phyloP scores from a whole-genome alignment of 2,797 vertebrate genomes.

The Clamator glandarius region DNA sequence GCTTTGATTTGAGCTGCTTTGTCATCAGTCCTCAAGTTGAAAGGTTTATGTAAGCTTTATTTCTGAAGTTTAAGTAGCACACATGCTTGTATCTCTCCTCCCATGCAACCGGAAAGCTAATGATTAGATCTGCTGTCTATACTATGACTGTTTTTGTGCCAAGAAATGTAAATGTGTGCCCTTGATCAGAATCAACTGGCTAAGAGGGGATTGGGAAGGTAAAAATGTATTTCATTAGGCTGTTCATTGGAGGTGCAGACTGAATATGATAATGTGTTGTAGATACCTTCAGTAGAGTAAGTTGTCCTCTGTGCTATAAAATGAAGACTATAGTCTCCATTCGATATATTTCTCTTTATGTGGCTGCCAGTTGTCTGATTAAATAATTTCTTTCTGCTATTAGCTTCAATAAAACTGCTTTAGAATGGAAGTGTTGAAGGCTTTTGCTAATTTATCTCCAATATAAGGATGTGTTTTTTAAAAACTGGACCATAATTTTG shows the following conservation, averaged over 20 bases:
- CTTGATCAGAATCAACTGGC: neutral
- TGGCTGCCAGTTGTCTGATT: neutral
- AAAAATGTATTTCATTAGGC: neutral
- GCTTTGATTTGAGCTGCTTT: neutral
- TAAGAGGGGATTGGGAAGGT: neutral
- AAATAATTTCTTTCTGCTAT: neutral
- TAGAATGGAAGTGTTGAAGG: neutral
- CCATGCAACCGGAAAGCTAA: neutral
- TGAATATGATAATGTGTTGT: neutral
- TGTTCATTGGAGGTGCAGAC: neutral
- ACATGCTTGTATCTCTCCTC: neutral
- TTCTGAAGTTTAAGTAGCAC: neutral
- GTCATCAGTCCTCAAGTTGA: neutral
- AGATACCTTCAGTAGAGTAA: neutral
- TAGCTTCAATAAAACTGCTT: neutral
- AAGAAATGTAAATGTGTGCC: neutral
- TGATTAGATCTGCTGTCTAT: neutral
- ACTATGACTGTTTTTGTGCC: neutral
- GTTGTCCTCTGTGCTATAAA: neutral
- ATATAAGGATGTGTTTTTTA: neutral
- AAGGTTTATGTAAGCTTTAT: neutral
- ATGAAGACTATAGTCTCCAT: neutral
- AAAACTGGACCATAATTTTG: neutral
- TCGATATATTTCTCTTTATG: neutral
- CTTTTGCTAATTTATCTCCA: neutral